A percentile compares a stretch with the other conserved stretches of the same genome.
Conservation (phyloP, 2,888 invertebrate species). For the Melieria crassipennis region DNA sequence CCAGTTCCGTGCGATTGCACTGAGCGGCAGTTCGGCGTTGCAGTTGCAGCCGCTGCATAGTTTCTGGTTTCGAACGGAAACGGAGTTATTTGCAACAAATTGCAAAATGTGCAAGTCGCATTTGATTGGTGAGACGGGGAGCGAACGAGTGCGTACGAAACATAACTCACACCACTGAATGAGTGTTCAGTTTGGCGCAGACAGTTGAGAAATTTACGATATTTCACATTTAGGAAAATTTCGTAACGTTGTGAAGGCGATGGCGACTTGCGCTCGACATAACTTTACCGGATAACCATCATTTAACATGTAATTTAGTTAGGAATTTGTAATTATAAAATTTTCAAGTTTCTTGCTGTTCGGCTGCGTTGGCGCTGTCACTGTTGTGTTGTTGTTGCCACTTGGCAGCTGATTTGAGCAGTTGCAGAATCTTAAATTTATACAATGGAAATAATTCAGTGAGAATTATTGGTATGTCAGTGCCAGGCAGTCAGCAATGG, state of each 20-base stretch:
- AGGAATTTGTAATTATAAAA: constrained; percentile 42
- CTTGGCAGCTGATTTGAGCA: no score
- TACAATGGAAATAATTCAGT: no score
- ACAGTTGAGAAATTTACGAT: no score
- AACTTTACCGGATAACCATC: constrained; percentile 38
- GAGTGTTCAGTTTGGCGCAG: no score
- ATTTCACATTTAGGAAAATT: no score
- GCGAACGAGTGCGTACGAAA: no score
- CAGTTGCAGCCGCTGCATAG: not conserved
- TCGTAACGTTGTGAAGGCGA: no score
- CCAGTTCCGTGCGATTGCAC: not conserved
- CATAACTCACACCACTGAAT: no score
- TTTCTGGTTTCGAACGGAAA: constrained; percentile 13
- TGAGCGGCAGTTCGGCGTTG: not conserved
- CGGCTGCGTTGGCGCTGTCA: constrained; percentile 10
- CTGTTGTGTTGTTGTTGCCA: constrained; percentile 1
- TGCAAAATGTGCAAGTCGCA: constrained; percentile 12
- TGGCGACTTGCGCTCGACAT: not conserved
- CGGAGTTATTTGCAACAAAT: constrained; percentile 37
- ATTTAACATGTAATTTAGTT: constrained; percentile 42
- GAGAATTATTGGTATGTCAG: no score
- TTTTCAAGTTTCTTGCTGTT: constrained; percentile 36
- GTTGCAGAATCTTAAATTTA: no score
- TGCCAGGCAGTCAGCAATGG: no score
- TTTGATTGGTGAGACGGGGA: no score